Conservation (phyloP, 2,113 vertebrate genomes). For the Zootoca vivipara region DNA sequence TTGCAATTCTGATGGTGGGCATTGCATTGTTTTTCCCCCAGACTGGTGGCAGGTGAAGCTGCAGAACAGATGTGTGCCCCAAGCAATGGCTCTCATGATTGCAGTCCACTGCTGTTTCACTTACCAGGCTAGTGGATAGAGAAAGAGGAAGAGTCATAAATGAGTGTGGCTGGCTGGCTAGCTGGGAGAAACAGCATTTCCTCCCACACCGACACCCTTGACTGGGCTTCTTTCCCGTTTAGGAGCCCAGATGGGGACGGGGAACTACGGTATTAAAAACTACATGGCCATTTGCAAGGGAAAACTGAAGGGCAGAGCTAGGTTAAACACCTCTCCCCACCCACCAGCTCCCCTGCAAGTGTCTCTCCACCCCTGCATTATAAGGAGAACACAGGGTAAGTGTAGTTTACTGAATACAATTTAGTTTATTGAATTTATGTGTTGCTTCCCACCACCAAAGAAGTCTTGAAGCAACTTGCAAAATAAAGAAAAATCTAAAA, state of each 20-base stretch:
- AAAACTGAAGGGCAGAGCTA: background rate
- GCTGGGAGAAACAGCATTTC: too few species aligned
- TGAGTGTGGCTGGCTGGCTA: too few species aligned
- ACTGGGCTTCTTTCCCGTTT: too few species aligned
- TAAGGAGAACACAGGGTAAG: background rate
- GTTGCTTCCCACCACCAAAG: too few species aligned
- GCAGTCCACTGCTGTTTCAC: background rate
- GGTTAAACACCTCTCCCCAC: background rate
- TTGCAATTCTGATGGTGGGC: background rate
- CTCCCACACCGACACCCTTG: background rate
- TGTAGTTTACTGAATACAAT: background rate
- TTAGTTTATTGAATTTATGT: too few species aligned
- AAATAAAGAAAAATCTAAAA: too few species aligned
- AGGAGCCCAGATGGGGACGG: background rate
- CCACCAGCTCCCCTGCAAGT: background rate
- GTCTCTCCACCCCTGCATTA: background rate
- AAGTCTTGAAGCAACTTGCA: too few species aligned
- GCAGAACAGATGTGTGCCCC: too few species aligned
- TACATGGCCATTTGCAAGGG: background rate
- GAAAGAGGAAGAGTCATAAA: background rate
- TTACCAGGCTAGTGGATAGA: background rate
- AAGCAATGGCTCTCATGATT: background rate
- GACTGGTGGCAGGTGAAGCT: background rate
- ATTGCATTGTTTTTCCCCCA: background rate
- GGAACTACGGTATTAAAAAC: background rate